A percentile compares a stretch with the other conserved stretches of the same genome.
These are phyloP conservation scores for Epirrhoe tristata DNA, from an alignment of 2,888 invertebrate species.

Conservation along the genomic window DNA sequence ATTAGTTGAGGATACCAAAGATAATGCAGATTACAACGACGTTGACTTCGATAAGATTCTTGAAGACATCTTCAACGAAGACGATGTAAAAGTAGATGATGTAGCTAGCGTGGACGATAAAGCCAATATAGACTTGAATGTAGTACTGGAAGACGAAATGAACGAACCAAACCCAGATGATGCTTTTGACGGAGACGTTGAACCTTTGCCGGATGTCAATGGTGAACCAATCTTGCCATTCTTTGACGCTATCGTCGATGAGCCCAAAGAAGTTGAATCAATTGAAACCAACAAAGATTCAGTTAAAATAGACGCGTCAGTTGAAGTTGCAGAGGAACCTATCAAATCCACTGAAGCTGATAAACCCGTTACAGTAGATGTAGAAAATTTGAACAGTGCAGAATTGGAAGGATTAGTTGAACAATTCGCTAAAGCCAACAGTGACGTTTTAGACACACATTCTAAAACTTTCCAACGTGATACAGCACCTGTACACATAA, in stretches of 20 bases:
- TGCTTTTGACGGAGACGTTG: constrained; percentile 32
- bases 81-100: constrained; percentile 31
- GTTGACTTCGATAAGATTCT: constrained; percentile 49
- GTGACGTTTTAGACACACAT: constrained; percentile 53
- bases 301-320: constrained; percentile 31
- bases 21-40: constrained; percentile 34
- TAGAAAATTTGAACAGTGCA: constrained; percentile 52
- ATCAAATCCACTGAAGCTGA: neutral
- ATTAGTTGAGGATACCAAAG: constrained; percentile 33
- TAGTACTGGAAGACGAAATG: constrained; percentile 32
- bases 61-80: constrained; percentile 34
- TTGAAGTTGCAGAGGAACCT: constrained; percentile 17
- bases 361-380: constrained; percentile 24
- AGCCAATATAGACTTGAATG: constrained; percentile 19
- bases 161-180: constrained; percentile 42
- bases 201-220: constrained; percentile 20
- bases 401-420: constrained; percentile 55
- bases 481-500: constrained; percentile 53
- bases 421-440: constrained; percentile 54
- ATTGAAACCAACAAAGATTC: constrained; percentile 28
- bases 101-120: constrained; percentile 29
- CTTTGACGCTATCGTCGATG: constrained; percentile 56
- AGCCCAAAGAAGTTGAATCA: constrained; percentile 35
- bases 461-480: constrained; percentile 49
- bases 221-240: constrained; percentile 44